Base-by-base conservation (phyloP, 2,888 invertebrate genomes). In the Brachyopa scutellaris region DNA sequence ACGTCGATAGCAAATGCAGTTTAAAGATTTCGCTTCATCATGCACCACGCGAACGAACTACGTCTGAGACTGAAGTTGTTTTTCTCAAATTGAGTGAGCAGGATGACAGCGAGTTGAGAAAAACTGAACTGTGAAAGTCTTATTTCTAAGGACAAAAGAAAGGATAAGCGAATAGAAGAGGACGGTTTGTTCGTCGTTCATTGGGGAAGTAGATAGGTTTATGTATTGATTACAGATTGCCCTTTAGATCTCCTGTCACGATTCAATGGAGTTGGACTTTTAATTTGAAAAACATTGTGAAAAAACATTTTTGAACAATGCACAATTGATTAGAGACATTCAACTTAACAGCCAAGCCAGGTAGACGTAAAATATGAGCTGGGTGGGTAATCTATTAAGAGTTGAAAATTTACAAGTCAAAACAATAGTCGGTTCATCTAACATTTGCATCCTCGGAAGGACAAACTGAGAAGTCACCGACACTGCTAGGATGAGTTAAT, bases 231-330 rank as follows among this genome's bases (percentile, higher is more conserved):
- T 59, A 13, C 29, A 33, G 23, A 61, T 70, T 42, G 70, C 31
- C 40, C 42, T 61, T 59, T 61, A 70, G 61, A 61, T 70, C 40
- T 61, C 57, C 69, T 59, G 57, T 59, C 33, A 38, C 29, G 11
- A 38, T 17, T 49, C 38, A 7, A 1, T 15, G 6, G 5, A 47
- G n/a, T 33, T 61, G 3, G 9, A 15, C 47, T 36, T 21, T 36
- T 33, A 31, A 23, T 31, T 19, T 45, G 6, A 38, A 11, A 38
- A 15, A 6, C 42, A 61, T 59, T 42, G n/a, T n/a, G n/a, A n/a
- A n/a, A n/a, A n/a, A n/a, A n/a, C n/a, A n/a, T n/a, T n/a, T n/a
- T n/a, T n/a, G n/a, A n/a, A n/a, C n/a, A n/a, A n/a, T n/a, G n/a
- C n/a, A n/a, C n/a, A n/a, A n/a, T n/a, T n/a, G n/a, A n/a, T n/a